Percentiles rank a stretch among this genome's conserved stretches.
These are phyloP conservation scores for Myopa tessellatipennis DNA, from an alignment of 2,888 invertebrate genomes.

Conservation along the genomic window DNA sequence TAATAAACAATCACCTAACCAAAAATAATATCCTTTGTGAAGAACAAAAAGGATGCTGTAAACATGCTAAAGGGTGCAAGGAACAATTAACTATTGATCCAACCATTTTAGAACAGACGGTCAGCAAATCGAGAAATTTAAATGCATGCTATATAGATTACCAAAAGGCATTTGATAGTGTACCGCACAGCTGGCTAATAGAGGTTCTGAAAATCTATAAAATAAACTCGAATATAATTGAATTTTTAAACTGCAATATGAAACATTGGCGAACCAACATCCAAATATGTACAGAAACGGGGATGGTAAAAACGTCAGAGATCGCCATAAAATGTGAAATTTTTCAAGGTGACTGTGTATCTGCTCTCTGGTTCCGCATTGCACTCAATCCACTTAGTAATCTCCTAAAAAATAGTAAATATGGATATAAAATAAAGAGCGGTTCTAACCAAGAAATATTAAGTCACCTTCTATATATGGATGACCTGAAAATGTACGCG, in stretches of 20 bases:
- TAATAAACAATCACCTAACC: constrained; percentile 1
- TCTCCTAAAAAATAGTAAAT: constrained; percentile 19
- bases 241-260: constrained; percentile 25
- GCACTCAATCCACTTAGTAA: constrained; percentile 39
- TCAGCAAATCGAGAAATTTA: constrained; percentile 1
- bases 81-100: constrained; percentile 38
- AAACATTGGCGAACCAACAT: constrained; percentile 24
- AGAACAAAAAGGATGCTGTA: too few species aligned
- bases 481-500: constrained; percentile 41
- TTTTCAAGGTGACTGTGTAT: constrained; percentile 41
- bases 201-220: constrained; percentile 36
- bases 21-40: too few species aligned
- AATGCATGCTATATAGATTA: constrained; percentile 39
- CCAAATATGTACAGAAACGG: neutral
- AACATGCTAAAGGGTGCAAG: constrained; percentile 24
- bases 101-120: constrained; percentile 25
- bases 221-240: constrained; percentile 33
- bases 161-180: constrained; percentile 41
- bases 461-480: constrained; percentile 40
- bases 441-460: neutral
- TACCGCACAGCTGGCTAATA: constrained; percentile 39
- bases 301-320: constrained; percentile 15
- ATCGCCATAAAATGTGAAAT: constrained; percentile 39
- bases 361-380: constrained; percentile 39
- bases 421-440: constrained; percentile 35